Conservation (phyloP, 2,888 invertebrate species). For the Drosophila ezoana region DNA sequence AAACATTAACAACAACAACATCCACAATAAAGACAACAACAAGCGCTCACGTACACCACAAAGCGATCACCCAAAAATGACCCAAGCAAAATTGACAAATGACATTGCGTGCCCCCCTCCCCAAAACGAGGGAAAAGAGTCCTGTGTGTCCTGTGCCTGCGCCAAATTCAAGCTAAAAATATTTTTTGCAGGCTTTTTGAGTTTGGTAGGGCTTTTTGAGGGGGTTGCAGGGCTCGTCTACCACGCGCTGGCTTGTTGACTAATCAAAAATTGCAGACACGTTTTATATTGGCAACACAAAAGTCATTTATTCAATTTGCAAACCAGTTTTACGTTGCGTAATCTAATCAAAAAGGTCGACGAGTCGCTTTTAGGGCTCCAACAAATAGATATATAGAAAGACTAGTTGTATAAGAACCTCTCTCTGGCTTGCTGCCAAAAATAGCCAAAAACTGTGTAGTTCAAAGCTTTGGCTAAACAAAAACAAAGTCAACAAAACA, state of each 20-base stretch:
- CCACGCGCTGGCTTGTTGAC: slow-evolving; percentile 48
- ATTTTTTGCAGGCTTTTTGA: slow-evolving; percentile 11
- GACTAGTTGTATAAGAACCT: slow-evolving; percentile 38
- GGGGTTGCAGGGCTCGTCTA: background rate
- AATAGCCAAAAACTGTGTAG: slow-evolving; percentile 30
- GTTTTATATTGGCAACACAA: slow-evolving; percentile 80
- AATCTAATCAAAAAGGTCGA: slow-evolving; percentile 74
- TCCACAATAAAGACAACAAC: slow-evolving; percentile 6
- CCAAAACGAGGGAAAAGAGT: slow-evolving; percentile 23
- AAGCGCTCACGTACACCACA: slow-evolving; percentile 69
- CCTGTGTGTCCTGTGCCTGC: slow-evolving; percentile 33
- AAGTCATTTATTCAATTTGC: slow-evolving; percentile 80
- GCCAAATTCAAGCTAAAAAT: slow-evolving; percentile 38
- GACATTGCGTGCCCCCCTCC: slow-evolving; percentile 54
- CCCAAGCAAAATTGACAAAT: slow-evolving; percentile 72
- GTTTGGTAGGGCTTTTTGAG: slow-evolving; percentile 18
- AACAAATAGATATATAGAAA: slow-evolving; percentile 22
- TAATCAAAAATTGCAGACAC: slow-evolving; percentile 78
- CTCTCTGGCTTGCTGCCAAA: slow-evolving; percentile 59
- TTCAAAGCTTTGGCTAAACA: slow-evolving; percentile 24
- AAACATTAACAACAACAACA: slow-evolving; percentile 36
- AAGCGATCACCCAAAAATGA: slow-evolving; percentile 51
- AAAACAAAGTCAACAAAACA: slow-evolving; percentile 35
- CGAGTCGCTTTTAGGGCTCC: slow-evolving; percentile 51
- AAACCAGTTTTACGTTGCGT: slow-evolving; percentile 78